A percentile compares a stretch with the other conserved stretches of the same genome.
phyloP scores from a whole-genome alignment of 2,797 vertebrate genomes.

The Graptemys geographica region DNA sequence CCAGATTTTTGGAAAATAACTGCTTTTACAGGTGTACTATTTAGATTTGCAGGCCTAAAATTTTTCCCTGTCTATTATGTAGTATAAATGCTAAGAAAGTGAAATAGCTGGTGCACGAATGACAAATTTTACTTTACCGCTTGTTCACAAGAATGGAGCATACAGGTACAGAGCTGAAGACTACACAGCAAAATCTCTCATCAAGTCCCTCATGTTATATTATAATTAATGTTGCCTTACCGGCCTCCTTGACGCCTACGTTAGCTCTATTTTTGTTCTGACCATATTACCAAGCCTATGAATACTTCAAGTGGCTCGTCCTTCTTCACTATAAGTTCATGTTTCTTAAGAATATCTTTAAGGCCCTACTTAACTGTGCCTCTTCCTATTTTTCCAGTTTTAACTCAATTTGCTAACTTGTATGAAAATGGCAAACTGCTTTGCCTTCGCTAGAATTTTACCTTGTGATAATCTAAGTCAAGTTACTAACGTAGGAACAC shows the following conservation, averaged over 20 bases:
- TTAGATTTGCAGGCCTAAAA: neutral
- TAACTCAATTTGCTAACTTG: neutral
- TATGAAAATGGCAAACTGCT: neutral
- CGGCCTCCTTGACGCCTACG: neutral
- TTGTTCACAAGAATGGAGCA: neutral
- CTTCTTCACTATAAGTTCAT: neutral
- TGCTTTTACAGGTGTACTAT: neutral
- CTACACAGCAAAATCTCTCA: neutral
- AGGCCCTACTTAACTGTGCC: neutral
- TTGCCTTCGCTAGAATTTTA: neutral
- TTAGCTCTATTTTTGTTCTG: neutral
- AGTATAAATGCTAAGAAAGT: neutral
- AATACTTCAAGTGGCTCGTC: neutral
- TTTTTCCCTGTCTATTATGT: neutral
- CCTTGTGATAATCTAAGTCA: neutral
- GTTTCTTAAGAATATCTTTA: neutral
- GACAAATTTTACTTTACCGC: neutral
- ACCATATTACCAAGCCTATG: neutral
- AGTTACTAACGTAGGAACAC: neutral
- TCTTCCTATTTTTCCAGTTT: neutral
- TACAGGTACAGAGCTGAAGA: accelerated
- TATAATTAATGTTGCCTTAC: neutral
- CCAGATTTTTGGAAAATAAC: neutral
- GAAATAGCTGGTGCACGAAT: neutral
- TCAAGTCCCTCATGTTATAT: accelerated